Percentiles rank a stretch among this genome's conserved stretches.
Conservation (phyloP, 2,888 invertebrate genomes). For the Coelopa pilipes region DNA sequence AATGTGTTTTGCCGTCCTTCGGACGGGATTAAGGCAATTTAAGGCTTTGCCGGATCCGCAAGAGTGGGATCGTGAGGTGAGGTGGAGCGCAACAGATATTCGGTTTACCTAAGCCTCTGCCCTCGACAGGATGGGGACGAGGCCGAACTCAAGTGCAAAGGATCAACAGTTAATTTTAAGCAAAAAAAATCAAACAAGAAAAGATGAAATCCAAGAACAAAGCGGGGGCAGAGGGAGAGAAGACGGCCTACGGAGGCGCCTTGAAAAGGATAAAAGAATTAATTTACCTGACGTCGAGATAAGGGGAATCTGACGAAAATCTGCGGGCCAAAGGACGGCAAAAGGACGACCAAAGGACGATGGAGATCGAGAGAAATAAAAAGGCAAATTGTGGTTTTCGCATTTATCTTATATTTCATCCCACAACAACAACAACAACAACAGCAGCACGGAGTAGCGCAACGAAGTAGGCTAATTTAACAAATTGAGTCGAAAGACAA, state of each 20-base stretch:
- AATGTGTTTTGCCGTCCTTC: too few species aligned
- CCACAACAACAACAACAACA: constrained; percentile 11
- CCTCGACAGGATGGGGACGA: background rate
- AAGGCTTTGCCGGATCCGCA: too few species aligned
- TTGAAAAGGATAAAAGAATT: too few species aligned
- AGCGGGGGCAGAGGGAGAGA: too few species aligned
- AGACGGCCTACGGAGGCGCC: background rate
- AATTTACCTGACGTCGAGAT: too few species aligned
- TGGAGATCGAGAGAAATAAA: background rate
- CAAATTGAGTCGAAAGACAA: constrained; percentile 22
- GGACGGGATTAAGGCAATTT: too few species aligned
- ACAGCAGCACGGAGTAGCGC: background rate
- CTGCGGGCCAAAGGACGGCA: background rate
- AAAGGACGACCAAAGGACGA: background rate
- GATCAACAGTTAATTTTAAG: constrained; percentile 13
- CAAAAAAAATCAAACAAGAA: background rate
- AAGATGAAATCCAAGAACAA: background rate
- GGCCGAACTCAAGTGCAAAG: background rate
- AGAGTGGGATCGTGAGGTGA: too few species aligned
- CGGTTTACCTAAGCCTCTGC: too few species aligned
- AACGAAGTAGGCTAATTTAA: constrained; percentile 33
- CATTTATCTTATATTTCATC: too few species aligned
- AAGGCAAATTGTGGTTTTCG: background rate
- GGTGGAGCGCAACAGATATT: too few species aligned
- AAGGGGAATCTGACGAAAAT: too few species aligned